These are phyloP conservation scores for Malacoctenus gilli DNA, from an alignment of 2,797 vertebrate genomes.

Conservation along the genomic window DNA sequence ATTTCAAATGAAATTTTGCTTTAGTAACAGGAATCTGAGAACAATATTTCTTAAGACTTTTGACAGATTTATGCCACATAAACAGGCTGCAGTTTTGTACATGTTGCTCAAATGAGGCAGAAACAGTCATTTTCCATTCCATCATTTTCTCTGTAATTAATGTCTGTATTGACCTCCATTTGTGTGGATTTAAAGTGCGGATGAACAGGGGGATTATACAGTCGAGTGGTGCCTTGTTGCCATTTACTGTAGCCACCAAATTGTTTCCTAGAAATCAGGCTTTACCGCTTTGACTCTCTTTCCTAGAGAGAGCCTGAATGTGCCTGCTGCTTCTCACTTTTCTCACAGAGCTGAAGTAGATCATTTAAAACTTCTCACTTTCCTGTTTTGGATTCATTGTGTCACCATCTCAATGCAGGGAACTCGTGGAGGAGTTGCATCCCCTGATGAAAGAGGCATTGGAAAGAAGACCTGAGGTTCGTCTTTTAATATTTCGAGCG, in stretches of 20 bases:
- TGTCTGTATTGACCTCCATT: slow-evolving; percentile 52
- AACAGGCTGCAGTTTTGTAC: too few species aligned
- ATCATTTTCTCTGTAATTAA: slow-evolving; percentile 33
- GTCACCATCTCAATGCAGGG: slow-evolving; percentile 74
- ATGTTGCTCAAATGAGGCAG: too few species aligned
- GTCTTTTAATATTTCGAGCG: slow-evolving; percentile 33
- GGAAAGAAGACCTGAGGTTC: slow-evolving; percentile 96
- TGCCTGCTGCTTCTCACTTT: background rate
- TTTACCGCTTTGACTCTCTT: slow-evolving; percentile 26
- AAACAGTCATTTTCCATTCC: too few species aligned
- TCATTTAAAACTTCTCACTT: slow-evolving; percentile 1
- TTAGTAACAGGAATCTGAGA: too few species aligned
- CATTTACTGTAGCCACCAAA: slow-evolving; percentile 30
- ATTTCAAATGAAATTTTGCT: too few species aligned
- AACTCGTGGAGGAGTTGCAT: slow-evolving; percentile 96
- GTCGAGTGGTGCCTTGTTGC: slow-evolving; percentile 24
- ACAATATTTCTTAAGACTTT: too few species aligned
- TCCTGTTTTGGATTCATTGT: background rate
- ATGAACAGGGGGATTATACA: slow-evolving; percentile 58
- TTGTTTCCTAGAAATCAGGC: slow-evolving; percentile 25
- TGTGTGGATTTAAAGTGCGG: slow-evolving; percentile 52
- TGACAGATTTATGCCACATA: too few species aligned
- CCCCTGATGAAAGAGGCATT: slow-evolving; percentile 98
- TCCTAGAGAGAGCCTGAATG: slow-evolving; percentile 12
- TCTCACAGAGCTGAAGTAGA: background rate